Evolutionary conservation across 2,888 invertebrate species (phyloP).

Genomic region (Tholera decimalis): DNA sequence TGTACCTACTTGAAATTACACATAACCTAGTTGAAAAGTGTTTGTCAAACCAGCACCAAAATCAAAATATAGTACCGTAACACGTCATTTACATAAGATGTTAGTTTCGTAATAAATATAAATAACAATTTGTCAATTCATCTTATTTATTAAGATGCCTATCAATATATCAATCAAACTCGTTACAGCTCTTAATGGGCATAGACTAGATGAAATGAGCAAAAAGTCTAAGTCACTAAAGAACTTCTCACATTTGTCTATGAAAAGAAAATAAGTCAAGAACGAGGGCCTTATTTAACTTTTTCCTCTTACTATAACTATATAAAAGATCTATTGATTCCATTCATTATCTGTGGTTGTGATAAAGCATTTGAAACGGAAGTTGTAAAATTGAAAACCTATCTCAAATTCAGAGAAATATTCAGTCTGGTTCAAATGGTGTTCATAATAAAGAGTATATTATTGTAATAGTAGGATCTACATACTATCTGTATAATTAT

Average conservation of each 20-base stretch:
- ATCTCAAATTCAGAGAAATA: too few relatives aligned
- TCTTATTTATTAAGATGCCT: not conserved
- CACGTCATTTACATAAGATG: conserved; percentile 43
- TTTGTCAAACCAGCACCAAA: too few relatives aligned
- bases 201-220: conserved; percentile 27
- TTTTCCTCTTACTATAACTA: not conserved
- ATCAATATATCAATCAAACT: conserved; percentile 36
- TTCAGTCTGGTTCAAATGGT: too few relatives aligned
- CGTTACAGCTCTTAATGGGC: conserved; percentile 4
- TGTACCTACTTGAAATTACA: conserved; percentile 3
- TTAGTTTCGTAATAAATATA: conserved; percentile 25
- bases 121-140: conserved; percentile 26
- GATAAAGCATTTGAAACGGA: not conserved
- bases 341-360: not conserved
- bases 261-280: conserved; percentile 8
- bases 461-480: too few relatives aligned
- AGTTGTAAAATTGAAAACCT: not conserved
- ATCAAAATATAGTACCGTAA: conserved; percentile 9
- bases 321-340: not conserved
- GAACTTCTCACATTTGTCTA: conserved; percentile 20
- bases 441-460: too few relatives aligned
- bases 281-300: not conserved
- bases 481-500: too few relatives aligned
- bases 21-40: too few relatives aligned
- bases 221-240: conserved; percentile 12